Conservation (phyloP, 1,140 invertebrate species). For the Plectrocnemia conspersa region DNA sequence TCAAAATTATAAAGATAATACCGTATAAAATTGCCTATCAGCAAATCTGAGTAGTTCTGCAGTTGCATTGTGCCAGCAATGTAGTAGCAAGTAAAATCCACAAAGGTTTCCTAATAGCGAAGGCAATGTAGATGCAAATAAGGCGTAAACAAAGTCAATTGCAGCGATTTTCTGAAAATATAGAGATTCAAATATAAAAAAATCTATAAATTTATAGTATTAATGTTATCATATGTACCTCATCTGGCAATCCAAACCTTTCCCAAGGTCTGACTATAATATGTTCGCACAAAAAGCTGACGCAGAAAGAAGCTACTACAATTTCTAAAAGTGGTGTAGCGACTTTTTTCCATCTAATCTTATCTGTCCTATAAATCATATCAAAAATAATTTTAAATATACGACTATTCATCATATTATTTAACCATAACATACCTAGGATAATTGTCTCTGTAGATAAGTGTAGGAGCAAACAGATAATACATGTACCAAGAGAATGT, state of each 20-base stretch:
- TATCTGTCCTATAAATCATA: constrained; percentile 48
- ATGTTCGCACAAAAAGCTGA: constrained; percentile 72
- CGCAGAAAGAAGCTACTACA: constrained; percentile 68
- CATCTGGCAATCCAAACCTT: not conserved
- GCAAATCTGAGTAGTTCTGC: constrained; percentile 82
- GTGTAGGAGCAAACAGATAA: constrained; percentile 84
- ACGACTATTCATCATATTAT: not conserved
- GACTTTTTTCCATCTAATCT: constrained; percentile 71
- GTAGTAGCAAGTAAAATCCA: constrained; percentile 79
- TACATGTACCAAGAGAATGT: constrained; percentile 75
- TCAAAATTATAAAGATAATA: too few relatives aligned
- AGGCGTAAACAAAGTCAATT: constrained; percentile 49
- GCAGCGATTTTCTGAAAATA: constrained; percentile 50
- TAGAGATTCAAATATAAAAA: not conserved
- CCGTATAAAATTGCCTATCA: constrained; percentile 78
- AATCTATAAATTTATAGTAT: too few relatives aligned
- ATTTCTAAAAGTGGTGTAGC: constrained; percentile 69
- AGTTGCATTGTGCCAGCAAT: constrained; percentile 84
- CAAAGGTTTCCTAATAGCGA: constrained; percentile 67
- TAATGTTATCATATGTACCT: too few relatives aligned
- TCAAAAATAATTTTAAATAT: not conserved
- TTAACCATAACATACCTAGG: constrained; percentile 58
- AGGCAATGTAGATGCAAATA: constrained; percentile 65
- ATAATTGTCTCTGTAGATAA: constrained; percentile 80
- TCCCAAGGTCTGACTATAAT: constrained; percentile 42